Conservation (phyloP, 2,113 vertebrate species). For the Balaeniceps rex region DNA sequence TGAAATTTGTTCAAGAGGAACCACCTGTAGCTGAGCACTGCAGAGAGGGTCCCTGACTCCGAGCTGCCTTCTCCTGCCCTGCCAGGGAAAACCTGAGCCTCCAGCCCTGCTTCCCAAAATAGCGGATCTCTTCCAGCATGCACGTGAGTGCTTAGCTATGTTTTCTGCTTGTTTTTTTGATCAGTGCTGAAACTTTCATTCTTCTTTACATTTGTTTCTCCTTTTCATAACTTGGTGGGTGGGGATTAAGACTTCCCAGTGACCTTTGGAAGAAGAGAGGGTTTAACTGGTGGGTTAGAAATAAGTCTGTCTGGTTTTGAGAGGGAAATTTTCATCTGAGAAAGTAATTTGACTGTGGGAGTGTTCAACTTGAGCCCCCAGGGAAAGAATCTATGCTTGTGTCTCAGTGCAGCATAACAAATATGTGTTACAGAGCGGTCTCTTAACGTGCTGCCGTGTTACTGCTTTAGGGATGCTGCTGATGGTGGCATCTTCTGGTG, state of each 20-base stretch:
- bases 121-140: rapidly evolving
- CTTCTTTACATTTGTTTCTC: not conserved
- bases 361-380: rapidly evolving
- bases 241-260: not conserved
- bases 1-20: not conserved
- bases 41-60: not conserved
- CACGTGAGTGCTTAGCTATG: not conserved
- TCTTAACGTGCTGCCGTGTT: rapidly evolving
- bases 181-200: rapidly evolving
- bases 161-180: not conserved
- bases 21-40: not conserved
- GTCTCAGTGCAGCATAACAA: rapidly evolving
- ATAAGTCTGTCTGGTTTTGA: rapidly evolving
- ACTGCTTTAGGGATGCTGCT: rapidly evolving
- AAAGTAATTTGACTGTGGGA: not conserved
- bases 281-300: not conserved
- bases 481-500: not conserved
- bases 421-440: rapidly evolving
- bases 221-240: not conserved
- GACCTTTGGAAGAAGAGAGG: not conserved
- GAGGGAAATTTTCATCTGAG: not conserved
- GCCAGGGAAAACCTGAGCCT: not conserved
- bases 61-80: not conserved
- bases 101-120: not conserved
- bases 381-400: rapidly evolving